Evolutionary conservation across 2,113 vertebrate genomes (phyloP).

Genomic region (Turdus rufiventris): DNA sequence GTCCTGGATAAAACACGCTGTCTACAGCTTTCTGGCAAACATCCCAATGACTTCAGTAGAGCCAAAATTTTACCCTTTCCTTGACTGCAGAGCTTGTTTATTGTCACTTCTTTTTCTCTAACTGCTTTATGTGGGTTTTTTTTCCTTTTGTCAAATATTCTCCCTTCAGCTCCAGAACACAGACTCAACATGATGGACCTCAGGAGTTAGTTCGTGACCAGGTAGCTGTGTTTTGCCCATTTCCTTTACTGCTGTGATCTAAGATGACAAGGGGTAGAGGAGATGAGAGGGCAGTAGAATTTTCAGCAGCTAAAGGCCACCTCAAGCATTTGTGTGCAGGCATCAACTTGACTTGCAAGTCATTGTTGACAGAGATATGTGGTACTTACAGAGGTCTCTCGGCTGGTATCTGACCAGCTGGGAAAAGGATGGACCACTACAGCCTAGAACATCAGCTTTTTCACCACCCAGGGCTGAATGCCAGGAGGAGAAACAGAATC

Average conservation of each 20-base stretch:
- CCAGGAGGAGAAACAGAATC: background rate
- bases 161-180: background rate
- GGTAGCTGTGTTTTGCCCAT: background rate
- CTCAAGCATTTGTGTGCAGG: background rate
- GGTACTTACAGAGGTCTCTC: background rate
- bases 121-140: background rate
- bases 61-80: slow-evolving; percentile 42
- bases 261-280: background rate
- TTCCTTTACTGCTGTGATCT: background rate
- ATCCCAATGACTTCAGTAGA: background rate
- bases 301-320: background rate
- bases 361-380: background rate
- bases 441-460: background rate
- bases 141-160: background rate
- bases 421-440: background rate
- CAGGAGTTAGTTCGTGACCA: background rate
- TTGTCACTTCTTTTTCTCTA: background rate
- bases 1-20: slow-evolving; percentile 25
- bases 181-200: background rate
- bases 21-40: slow-evolving; percentile 35
- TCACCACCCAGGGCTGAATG: background rate
- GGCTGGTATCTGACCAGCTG: background rate
- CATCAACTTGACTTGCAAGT: background rate
- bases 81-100: slow-evolving; percentile 6
- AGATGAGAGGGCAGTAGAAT: background rate